Base-by-base conservation (phyloP, 2,797 vertebrate species). In the Halcyon leucocephala region DNA sequence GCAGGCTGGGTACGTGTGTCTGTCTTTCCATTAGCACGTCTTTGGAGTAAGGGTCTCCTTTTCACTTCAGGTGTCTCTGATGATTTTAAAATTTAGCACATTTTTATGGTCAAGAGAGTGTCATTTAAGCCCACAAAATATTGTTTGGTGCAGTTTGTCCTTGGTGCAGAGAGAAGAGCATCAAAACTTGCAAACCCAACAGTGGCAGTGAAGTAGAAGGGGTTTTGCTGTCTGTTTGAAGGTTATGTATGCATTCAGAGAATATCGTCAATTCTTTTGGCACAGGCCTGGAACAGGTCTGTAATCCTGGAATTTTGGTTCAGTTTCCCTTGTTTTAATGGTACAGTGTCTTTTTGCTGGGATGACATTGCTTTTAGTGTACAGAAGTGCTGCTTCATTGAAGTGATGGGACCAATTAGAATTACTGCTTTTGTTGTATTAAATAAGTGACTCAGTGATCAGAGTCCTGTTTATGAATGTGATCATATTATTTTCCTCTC, bases 301-400 rank as follows among this genome's bases (percentile, higher is more conserved):
- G 25, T 37, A 52, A 41, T 41, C 11, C 15, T 44, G 31, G 22
- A 39, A 22, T 48, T 87, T 72, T 54, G 12, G 7, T 37, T 55
- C 24, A 1, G 1, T 85, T 91, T 54, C n/a, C 42, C 39, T 71
- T 52, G 12, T 19, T 72, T 82, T 70, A 35, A 18, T 55, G n/a
- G 37, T 35, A 14, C 16, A n/a, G 9, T 14, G 10, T 57, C 10
- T 73, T 83, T 94, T 89, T 91, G 8, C 55, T 81, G 44, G 24
- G 35, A 10, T 74, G 8, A 21, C 8, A 0, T 48, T 77, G 46
- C 5, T 85, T 1, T 60, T 31, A 1, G 3, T 13, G 1, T 39
- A 4, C 6, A 58, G 39, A 57, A 76, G 13, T 54, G 42, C 31
- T 73, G 51, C 51, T 81, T 80, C 14, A 16, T 20, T 41, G 31